Evolutionary conservation across 2,888 invertebrate genomes (phyloP), one percentile per base, ranked within the genome.

Genomic region (Brassicogethes aeneus): DNA sequence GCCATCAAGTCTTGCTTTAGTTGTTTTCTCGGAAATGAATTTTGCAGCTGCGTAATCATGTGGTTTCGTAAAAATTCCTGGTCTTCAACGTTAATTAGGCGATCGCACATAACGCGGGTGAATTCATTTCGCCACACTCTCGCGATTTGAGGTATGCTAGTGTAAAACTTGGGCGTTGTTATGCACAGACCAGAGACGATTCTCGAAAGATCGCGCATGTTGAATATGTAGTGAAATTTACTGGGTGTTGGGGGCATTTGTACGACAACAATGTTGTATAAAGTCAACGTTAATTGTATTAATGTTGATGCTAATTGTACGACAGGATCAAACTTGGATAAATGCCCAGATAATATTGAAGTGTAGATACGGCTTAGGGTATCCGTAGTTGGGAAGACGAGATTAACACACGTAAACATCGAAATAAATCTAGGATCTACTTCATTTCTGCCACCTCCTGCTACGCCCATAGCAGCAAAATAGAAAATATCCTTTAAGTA

Each of bases 211-310:
- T 94, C 94, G 34, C 92, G 78, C 66, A 94, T 76, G 69, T 93
- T 93, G 71, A 93, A 94, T 52, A 92, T 87, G 69, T 94, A 94
- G 70, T 94, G 93, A 70, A 94, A 94, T 67, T 90, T 92, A 3
- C 85, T 83, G 0, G 94, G 94, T 0, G 92, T 94, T 1, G 93
- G 91, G 0, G 92, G 89, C 39, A 94, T 70, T 45, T 89, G 85
- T 14, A 74, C 71, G 44, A 85, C 79, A 31, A 88, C 48, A 59
- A 80, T 85, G 76, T 86, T 84, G 62, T 91, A 94, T 12, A 94
- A 68, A 45, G 83, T 77, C 48, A 94, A 70, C 0, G 91, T 93
- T 71, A 89, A 83, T 37, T 76, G 70, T 2, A 92, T 81, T 34
- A 95, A 70, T 39, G 71, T 73, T 1, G 76, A 71, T 2, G 83